Base-by-base conservation (phyloP, 1,140 invertebrate genomes). In the Heterodera schachtii region DNA sequence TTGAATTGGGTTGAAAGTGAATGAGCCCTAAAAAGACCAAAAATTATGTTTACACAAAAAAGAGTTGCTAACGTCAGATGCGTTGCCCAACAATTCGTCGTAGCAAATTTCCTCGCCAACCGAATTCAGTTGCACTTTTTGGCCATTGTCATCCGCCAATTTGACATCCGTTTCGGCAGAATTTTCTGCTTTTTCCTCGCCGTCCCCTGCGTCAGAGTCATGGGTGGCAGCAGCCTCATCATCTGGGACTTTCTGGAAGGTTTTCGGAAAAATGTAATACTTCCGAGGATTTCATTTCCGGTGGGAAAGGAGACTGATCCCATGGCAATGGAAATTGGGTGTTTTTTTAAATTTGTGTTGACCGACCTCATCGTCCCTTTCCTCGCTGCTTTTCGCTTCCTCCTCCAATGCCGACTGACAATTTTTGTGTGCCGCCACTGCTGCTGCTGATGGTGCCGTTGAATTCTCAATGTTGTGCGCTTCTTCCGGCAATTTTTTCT, bases 401-500 rank as follows among this genome's bases (percentile, higher is more conserved):
- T 0, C 49, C 49, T 52, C 49, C 49, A 52, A 52, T 52, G 0
- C 49, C 49, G 49, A 52, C 6, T 8, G 6, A 2, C 6, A 52
- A 52, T 52, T 6, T 52, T 52, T 52, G 49, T 52, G 49, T 52
- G 49, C 31, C 31, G 31, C 31, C 31, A 31, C 31, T 31, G 31
- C 31, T 31, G 31, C 31, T 31, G 31, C 31, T 1, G 31, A 31
- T 31, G 31, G 31, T 31, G 31, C 31, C 31, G 31, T 8, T 52
- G 49, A 52, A 9, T 46, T 9, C 5, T 82, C 21, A 66, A 82
- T 47, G 11, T 41, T 79, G 67, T 80, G 78, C 21, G 83, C 81
- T n/a, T 83, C 66, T 5, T 46, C 60, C 21, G 46, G 76, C 4
- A 82, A 52, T 16, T 57, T 19, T 31, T 84, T 83, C 31, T 57